phyloP scores from a whole-genome alignment of 2,888 invertebrate species.

The Strigamia maritima region DNA sequence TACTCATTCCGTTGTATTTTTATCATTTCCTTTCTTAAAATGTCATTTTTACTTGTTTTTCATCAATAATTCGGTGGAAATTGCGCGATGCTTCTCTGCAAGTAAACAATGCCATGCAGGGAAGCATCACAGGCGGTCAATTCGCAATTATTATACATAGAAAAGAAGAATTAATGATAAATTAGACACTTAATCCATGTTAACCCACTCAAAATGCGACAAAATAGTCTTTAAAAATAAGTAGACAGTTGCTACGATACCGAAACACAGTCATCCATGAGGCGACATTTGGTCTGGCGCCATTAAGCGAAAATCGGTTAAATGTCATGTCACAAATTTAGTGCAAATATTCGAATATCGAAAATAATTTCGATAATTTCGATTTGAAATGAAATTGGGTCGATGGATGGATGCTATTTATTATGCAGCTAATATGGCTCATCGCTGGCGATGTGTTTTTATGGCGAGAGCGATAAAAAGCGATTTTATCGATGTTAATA shows the following conservation, averaged over 20 bases:
- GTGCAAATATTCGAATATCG: neutral
- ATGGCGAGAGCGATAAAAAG: neutral
- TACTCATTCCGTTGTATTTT: no score
- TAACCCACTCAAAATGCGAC: no score
- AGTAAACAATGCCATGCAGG: neutral
- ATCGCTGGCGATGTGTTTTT: neutral
- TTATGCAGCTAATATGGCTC: no score
- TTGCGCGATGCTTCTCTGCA: neutral
- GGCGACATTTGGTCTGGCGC: slow-evolving; percentile 23
- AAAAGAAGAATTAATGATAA: neutral
- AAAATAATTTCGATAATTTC: no score
- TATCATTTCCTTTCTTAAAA: no score
- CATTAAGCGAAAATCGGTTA: neutral
- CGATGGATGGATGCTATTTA: no score
- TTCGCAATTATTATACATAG: neutral
- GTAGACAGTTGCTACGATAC: neutral
- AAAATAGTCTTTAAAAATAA: no score
- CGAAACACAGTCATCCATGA: neutral
- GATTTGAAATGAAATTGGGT: no score
- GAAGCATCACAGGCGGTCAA: neutral
- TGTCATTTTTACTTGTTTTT: neutral
- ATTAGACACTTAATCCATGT: no score
- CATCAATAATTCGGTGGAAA: no score
- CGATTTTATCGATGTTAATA: neutral
- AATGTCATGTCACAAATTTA: neutral